phyloP scores from a whole-genome alignment of 1,140 invertebrate species.

The Tetramorium alpestre region DNA sequence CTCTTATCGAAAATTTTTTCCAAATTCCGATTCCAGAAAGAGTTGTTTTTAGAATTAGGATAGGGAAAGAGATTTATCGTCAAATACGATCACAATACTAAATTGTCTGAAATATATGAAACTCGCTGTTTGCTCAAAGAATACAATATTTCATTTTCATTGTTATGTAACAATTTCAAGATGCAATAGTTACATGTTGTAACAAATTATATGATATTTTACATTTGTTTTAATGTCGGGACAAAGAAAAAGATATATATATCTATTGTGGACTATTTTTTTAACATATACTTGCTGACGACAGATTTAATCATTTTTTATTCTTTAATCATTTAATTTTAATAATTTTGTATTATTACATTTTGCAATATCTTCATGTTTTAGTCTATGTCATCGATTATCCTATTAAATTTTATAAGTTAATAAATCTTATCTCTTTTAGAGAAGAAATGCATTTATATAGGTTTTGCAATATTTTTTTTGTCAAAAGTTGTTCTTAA shows the following conservation, averaged over 20 bases:
- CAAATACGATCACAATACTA: neutral
- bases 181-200: neutral
- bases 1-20: slow-evolving; percentile 14
- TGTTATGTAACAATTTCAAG: neutral
- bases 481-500: neutral
- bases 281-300: neutral
- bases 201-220: neutral
- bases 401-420: neutral
- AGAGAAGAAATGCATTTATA: neutral
- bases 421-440: neutral
- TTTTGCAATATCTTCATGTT: neutral
- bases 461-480: neutral
- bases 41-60: neutral
- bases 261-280: neutral
- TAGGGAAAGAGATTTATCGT: neutral
- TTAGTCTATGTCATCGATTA: neutral
- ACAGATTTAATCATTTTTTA: neutral
- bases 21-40: neutral
- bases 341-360: neutral
- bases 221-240: neutral
- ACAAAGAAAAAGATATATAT: neutral
- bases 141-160: neutral
- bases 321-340: neutral
- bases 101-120: slow-evolving; percentile 23
- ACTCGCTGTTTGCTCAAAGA: neutral